A percentile compares a stretch with the other conserved stretches of the same genome.
These are phyloP conservation scores for Drosophila nasuta DNA, from an alignment of 1,140 invertebrate species.

Conservation along the genomic window DNA sequence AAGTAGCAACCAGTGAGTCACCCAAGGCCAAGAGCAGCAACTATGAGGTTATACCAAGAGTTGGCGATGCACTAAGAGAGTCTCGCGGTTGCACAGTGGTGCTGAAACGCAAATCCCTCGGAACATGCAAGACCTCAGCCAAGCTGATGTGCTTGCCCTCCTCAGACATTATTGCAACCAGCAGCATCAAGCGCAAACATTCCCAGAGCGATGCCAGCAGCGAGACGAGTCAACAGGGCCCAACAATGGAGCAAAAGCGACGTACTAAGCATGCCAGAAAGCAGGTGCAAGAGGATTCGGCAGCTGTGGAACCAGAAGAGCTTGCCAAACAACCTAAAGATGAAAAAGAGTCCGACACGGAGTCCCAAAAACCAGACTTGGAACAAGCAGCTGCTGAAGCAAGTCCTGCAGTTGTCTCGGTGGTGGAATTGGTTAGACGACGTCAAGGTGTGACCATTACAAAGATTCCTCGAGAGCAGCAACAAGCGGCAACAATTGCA, in stretches of 20 bases:
- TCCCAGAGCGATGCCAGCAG: conserved; percentile 67
- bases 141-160: conserved; percentile 17
- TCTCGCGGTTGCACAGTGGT: conserved; percentile 73
- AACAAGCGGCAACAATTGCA: conserved; percentile 25
- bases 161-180: not conserved
- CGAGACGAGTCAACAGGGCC: conserved; percentile 41
- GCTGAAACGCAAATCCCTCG: conserved; percentile 75
- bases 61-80: conserved; percentile 56
- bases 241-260: conserved; percentile 38
- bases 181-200: conserved; percentile 57
- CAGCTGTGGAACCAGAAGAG: not conserved
- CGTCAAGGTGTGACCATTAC: conserved; percentile 79
- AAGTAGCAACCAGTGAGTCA: conserved; percentile 29
- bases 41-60: conserved; percentile 71
- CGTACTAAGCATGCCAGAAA: conserved; percentile 56
- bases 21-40: conserved; percentile 66
- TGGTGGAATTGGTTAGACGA: conserved; percentile 69
- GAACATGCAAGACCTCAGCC: conserved; percentile 23
- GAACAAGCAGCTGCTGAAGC: not conserved
- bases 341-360: not conserved
- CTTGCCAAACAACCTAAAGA: not conserved
- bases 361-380: not conserved
- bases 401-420: conserved; percentile 49
- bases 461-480: conserved; percentile 68
- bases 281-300: conserved; percentile 5